A percentile compares a stretch with the other conserved stretches of the same genome.
Conservation (phyloP, 2,888 invertebrate genomes). For the Crocallis elinguaria region DNA sequence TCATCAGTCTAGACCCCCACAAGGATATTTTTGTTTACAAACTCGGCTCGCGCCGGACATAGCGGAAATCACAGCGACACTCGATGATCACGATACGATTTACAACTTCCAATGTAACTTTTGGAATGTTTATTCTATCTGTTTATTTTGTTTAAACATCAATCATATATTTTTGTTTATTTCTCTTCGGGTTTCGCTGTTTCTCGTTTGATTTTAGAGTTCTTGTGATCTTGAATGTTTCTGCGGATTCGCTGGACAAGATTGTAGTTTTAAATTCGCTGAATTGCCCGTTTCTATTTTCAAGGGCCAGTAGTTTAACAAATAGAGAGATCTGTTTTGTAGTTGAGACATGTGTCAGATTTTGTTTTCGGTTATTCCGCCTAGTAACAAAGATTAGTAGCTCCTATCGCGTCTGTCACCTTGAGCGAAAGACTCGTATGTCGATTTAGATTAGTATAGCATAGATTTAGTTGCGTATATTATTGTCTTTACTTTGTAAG, state of each 20-base stretch:
- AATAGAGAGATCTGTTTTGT: no score
- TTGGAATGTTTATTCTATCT: constrained; percentile 3
- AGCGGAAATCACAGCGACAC: constrained; percentile 38
- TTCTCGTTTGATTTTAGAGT: neutral
- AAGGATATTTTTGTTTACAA: constrained; percentile 35
- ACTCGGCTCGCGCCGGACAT: constrained; percentile 7
- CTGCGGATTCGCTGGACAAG: neutral
- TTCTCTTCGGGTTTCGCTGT: constrained; percentile 8
- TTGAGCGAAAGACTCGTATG: no score
- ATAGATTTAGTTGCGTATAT: no score
- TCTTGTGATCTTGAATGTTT: constrained; percentile 11
- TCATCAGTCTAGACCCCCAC: constrained; percentile 14
- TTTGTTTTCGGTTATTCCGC: no score
- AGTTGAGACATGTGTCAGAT: no score
- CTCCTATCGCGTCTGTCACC: no score
- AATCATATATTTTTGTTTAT: constrained; percentile 19
- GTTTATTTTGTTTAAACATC: constrained; percentile 18
- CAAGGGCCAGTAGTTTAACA: no score
- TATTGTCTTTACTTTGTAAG: no score
- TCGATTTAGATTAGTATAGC: no score
- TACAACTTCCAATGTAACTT: constrained; percentile 34
- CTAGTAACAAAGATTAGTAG: no score
- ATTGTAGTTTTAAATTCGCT: neutral
- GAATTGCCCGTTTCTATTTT: neutral
- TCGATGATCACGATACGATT: constrained; percentile 33